Evolutionary conservation across 2,888 invertebrate species (phyloP).

Genomic region (Parapristionchus giblindavisi): DNA sequence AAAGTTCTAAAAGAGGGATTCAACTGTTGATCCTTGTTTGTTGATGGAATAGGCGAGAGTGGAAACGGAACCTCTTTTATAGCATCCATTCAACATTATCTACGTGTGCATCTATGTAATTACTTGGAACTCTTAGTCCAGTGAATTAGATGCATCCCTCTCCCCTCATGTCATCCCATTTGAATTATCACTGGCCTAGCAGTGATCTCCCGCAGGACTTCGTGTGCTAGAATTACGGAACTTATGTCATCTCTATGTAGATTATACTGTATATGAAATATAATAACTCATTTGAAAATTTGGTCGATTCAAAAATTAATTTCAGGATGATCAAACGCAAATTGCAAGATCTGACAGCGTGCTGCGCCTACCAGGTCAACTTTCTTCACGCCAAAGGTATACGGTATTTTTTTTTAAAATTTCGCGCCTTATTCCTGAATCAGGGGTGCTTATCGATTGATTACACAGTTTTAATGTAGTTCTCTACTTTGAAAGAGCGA

Average conservation of each 20-base stretch:
- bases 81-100: too few relatives aligned
- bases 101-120: too few relatives aligned
- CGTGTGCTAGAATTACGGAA: background rate
- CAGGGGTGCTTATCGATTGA: too few relatives aligned
- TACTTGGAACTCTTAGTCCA: background rate
- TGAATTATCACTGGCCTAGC: too few relatives aligned
- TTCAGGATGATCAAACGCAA: constrained; percentile 65
- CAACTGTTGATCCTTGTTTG: too few relatives aligned
- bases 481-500: too few relatives aligned
- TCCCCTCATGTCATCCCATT: background rate
- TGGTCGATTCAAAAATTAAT: background rate
- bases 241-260: background rate
- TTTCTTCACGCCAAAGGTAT: constrained; percentile 64
- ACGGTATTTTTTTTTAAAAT: background rate
- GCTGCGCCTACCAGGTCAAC: constrained; percentile 64
- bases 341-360: constrained; percentile 64
- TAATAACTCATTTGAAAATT: background rate
- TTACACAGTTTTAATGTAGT: too few relatives aligned
- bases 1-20: too few relatives aligned
- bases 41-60: too few relatives aligned
- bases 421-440: background rate
- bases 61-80: too few relatives aligned
- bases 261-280: background rate
- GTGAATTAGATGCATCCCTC: background rate
- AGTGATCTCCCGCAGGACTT: too few relatives aligned